Conservation (phyloP, 2,797 vertebrate genomes). For the Gymnothorax javanicus region DNA sequence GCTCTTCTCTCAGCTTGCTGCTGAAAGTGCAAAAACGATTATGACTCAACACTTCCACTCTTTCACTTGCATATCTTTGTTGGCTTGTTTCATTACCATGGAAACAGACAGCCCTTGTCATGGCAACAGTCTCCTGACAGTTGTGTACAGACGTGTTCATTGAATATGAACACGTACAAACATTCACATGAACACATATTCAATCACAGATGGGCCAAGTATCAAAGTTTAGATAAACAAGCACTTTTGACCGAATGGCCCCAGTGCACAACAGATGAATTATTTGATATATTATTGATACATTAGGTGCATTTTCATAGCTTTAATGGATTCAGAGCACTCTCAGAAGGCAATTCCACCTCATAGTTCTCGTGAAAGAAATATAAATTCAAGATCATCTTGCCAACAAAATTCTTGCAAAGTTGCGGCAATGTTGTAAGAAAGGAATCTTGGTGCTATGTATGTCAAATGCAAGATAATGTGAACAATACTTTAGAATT, state of each 20-base stretch:
- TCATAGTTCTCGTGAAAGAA: not conserved
- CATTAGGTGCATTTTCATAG: not conserved
- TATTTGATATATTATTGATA: not conserved
- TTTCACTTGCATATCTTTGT: slow-evolving; percentile 12
- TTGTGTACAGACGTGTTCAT: slow-evolving; percentile 1
- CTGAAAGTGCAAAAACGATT: slow-evolving; percentile 16
- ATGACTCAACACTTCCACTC: slow-evolving; percentile 16
- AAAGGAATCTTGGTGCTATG: not conserved
- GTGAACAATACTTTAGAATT: not conserved
- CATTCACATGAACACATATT: not conserved
- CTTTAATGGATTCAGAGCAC: not conserved
- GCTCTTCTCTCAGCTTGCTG: not conserved
- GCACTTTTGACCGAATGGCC: not conserved
- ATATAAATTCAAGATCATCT: not conserved
- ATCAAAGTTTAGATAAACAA: not conserved
- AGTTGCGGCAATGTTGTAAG: not conserved
- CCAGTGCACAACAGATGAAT: not conserved
- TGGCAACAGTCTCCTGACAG: not conserved
- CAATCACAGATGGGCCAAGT: not conserved
- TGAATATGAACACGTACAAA: not conserved
- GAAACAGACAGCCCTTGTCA: slow-evolving; percentile 17
- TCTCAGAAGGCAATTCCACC: not conserved
- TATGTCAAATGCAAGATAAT: not conserved
- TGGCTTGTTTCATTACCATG: slow-evolving; percentile 9
- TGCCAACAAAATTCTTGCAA: not conserved